Evolutionary conservation across 1,140 invertebrate genomes (phyloP).

Genomic region (Tenebrio molitor): DNA sequence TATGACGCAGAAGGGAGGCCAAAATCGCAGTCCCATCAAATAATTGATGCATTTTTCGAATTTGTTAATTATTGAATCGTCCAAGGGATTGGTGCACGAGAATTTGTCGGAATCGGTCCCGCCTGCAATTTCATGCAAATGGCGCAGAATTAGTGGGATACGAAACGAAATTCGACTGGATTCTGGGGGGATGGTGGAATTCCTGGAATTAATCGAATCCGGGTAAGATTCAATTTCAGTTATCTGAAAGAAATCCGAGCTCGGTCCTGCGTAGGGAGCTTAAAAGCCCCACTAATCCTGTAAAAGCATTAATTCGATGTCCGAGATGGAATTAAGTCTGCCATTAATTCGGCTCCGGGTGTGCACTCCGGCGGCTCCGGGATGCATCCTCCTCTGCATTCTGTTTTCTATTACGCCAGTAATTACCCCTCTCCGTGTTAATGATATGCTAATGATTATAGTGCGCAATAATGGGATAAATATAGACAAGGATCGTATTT

Average conservation of each 20-base stretch:
- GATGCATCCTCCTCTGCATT: background rate
- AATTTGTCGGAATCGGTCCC: too few relatives aligned
- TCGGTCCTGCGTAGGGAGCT: constrained; percentile 12
- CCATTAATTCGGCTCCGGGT: constrained; percentile 15
- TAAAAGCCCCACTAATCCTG: constrained; percentile 11
- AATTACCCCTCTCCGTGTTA: constrained; percentile 41
- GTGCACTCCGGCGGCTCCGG: background rate
- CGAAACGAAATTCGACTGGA: too few relatives aligned
- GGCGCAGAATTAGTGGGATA: too few relatives aligned
- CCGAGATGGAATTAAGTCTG: constrained; percentile 32
- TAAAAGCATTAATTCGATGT: constrained; percentile 33
- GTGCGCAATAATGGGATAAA: constrained; percentile 51
- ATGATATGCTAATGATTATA: constrained; percentile 54
- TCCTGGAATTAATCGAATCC: constrained; percentile 24
- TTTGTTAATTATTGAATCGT: too few relatives aligned
- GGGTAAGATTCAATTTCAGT: constrained; percentile 20
- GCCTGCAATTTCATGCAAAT: too few relatives aligned
- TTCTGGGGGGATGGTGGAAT: too few relatives aligned
- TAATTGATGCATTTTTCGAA: too few relatives aligned
- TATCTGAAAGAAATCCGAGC: constrained; percentile 9
- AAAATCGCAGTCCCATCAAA: too few relatives aligned
- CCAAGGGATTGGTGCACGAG: too few relatives aligned
- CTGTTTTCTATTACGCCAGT: constrained; percentile 7
- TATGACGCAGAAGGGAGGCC: too few relatives aligned
- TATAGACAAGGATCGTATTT: constrained; percentile 43